Evolutionary conservation across 2,888 invertebrate species (phyloP).

Genomic region (Ophioninae sp.): DNA sequence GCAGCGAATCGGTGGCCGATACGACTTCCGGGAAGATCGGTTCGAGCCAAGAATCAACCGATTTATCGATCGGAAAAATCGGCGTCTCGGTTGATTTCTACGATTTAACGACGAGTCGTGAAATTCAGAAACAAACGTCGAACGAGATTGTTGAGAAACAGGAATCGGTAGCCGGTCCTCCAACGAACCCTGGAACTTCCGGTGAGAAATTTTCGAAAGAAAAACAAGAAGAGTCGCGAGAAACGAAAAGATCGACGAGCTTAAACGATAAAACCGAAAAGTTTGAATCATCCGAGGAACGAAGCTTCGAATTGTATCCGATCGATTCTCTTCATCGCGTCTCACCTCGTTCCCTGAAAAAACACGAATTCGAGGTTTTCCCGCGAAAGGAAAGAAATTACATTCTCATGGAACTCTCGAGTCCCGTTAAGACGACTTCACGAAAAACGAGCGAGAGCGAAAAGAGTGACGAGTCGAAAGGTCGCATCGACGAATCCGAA

Average conservation of each 20-base stretch:
- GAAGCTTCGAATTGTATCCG: slow-evolving; percentile 16
- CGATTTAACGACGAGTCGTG: slow-evolving; percentile 7
- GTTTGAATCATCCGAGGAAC: slow-evolving; percentile 36
- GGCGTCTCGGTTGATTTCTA: slow-evolving; percentile 24
- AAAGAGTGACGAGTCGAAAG: slow-evolving; percentile 41
- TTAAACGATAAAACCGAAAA: slow-evolving; percentile 33
- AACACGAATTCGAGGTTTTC: slow-evolving; percentile 67
- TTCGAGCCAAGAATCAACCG: slow-evolving; percentile 2
- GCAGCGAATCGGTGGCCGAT: neutral
- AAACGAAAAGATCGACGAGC: neutral
- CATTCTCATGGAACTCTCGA: slow-evolving; percentile 73
- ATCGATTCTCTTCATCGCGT: slow-evolving; percentile 28
- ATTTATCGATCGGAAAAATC: slow-evolving; percentile 13
- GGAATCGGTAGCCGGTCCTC: slow-evolving; percentile 19
- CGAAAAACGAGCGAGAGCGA: slow-evolving; percentile 54
- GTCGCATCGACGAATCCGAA: neutral
- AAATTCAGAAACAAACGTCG: slow-evolving; percentile 6
- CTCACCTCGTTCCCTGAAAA: slow-evolving; percentile 65
- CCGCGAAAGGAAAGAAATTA: slow-evolving; percentile 73
- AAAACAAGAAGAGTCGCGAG: slow-evolving; percentile 9
- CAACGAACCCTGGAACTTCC: slow-evolving; percentile 34
- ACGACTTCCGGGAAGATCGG: neutral
- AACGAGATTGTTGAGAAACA: slow-evolving; percentile 31
- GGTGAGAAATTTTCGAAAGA: slow-evolving; percentile 7
- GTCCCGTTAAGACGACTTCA: slow-evolving; percentile 67